phyloP scores from a whole-genome alignment of 1,140 invertebrate genomes.

The Pseudomyrmex flavicornis region DNA sequence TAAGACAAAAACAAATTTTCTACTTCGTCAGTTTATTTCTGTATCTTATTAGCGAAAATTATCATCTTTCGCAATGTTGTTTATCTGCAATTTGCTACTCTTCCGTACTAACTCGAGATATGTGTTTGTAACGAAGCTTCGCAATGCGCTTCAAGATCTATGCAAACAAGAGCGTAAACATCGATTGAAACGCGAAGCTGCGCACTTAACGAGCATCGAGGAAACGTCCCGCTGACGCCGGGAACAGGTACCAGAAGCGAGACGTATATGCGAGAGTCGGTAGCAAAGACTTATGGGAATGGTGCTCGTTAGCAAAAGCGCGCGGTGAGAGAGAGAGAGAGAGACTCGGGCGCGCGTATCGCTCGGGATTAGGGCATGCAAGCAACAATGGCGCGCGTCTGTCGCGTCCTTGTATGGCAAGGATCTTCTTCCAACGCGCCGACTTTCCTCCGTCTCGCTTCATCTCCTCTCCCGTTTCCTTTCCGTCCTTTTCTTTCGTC shows the following conservation, averaged over 20 bases:
- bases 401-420: conserved; percentile 54
- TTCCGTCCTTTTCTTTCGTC: neutral
- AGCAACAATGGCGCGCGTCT: conserved; percentile 64
- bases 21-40: too few relatives aligned
- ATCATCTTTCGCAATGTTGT: neutral
- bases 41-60: neutral
- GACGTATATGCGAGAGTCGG: neutral
- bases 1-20: too few relatives aligned
- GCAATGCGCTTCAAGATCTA: conserved; percentile 12
- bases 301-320: conserved; percentile 69
- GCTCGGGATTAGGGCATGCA: conserved; percentile 64
- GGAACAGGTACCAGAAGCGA: conserved; percentile 22
- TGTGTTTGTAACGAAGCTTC: neutral
- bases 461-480: neutral
- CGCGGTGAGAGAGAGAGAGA: conserved; percentile 47
- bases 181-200: conserved; percentile 28
- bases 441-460: conserved; percentile 58
- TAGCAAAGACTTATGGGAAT: conserved; percentile 71
- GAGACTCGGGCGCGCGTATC: conserved; percentile 59
- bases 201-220: conserved; percentile 50
- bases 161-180: conserved; percentile 22
- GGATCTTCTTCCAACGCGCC: conserved; percentile 56
- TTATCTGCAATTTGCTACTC: neutral
- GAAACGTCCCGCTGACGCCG: conserved; percentile 3
- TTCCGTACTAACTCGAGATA: too few relatives aligned